phyloP scores from a whole-genome alignment of 2,113 vertebrate genomes.

The Otus sunia region DNA sequence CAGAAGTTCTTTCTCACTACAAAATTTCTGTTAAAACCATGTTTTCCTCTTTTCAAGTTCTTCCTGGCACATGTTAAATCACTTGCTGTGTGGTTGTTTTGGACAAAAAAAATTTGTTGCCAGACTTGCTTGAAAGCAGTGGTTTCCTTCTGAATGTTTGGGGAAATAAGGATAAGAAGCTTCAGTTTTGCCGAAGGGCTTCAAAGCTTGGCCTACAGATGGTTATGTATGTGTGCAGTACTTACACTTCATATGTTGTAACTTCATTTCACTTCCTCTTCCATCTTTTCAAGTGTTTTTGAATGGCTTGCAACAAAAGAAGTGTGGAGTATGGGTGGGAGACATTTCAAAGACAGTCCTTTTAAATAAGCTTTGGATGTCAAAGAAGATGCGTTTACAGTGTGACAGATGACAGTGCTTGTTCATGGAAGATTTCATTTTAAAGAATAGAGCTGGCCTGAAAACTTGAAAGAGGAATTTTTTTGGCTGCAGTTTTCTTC shows the following conservation, averaged over 20 bases:
- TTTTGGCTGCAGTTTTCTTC: neutral
- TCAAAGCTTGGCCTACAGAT: slow-evolving; percentile 31
- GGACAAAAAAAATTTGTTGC: neutral
- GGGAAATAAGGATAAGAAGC: neutral
- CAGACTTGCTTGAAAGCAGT: neutral
- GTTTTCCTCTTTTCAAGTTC: neutral
- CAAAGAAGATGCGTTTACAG: neutral
- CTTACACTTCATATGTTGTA: neutral
- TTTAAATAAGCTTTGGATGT: neutral
- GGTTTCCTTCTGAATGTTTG: neutral
- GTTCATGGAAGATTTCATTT: neutral
- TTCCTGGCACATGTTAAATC: slow-evolving; percentile 1
- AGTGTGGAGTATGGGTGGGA: neutral
- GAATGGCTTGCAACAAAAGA: neutral
- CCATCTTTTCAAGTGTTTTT: neutral
- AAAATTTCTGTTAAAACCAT: neutral
- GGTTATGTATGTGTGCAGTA: neutral
- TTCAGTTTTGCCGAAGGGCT: neutral
- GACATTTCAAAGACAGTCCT: neutral
- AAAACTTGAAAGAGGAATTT: neutral
- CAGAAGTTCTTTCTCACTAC: neutral
- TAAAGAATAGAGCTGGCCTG: neutral
- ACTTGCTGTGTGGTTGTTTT: neutral
- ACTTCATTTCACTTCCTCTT: neutral
- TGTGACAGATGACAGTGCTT: neutral